Percentiles rank a stretch among this genome's conserved stretches.
These are phyloP conservation scores for Condylostylus longicornis DNA, from an alignment of 1,140 invertebrate species.

Conservation along the genomic window DNA sequence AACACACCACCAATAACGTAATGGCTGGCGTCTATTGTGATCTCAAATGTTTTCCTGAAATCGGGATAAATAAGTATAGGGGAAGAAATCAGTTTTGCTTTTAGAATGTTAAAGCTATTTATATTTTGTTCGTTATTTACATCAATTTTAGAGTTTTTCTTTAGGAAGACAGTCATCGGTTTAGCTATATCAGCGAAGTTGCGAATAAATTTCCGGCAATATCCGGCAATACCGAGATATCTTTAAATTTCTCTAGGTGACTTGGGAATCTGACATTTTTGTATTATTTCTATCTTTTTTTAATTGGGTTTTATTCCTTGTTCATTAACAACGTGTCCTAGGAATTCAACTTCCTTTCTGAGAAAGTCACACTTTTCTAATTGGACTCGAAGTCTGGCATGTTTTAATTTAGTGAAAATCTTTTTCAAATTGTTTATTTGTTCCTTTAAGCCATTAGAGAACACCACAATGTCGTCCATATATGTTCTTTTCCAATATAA, in stretches of 20 bases:
- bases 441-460: slow-evolving; percentile 11
- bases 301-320: neutral
- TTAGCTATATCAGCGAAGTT: slow-evolving; percentile 19
- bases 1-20: slow-evolving; percentile 24
- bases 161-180: slow-evolving; percentile 17
- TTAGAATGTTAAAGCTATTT: slow-evolving; percentile 18
- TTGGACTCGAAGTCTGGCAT: slow-evolving; percentile 10
- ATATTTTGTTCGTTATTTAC: slow-evolving; percentile 12
- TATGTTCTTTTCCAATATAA: neutral
- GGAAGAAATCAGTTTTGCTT: slow-evolving; percentile 16
- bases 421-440: slow-evolving; percentile 17
- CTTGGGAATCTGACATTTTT: slow-evolving; percentile 10
- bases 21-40: slow-evolving; percentile 31
- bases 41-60: slow-evolving; percentile 21
- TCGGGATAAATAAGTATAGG: slow-evolving; percentile 27
- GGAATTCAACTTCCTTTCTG: slow-evolving; percentile 15
- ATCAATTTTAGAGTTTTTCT: slow-evolving; percentile 14
- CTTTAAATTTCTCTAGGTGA: slow-evolving; percentile 14
- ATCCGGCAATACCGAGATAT: slow-evolving; percentile 16
- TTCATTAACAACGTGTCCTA: slow-evolving; percentile 14
- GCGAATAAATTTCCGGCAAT: slow-evolving; percentile 20
- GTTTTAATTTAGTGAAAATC: slow-evolving; percentile 24
- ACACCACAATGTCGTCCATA: slow-evolving; percentile 13
- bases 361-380: slow-evolving; percentile 17
- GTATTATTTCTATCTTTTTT: slow-evolving; percentile 14